Base-by-base conservation (phyloP, 2,797 vertebrate species). In the Enteromius paludinosus region DNA sequence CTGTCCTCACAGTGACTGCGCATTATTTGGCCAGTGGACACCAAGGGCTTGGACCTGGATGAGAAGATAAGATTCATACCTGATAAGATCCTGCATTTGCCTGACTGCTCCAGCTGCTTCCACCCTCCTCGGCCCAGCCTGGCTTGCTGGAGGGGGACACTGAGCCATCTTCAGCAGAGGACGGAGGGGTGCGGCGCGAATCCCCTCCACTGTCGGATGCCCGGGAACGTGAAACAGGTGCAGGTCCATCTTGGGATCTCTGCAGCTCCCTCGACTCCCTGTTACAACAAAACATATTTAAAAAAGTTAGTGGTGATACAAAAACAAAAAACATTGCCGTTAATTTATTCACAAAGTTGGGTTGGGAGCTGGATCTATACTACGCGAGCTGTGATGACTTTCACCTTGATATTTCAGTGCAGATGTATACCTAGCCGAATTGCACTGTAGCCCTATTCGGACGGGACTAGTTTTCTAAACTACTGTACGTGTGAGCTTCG, bases 71-170 rank as follows among this genome's bases (percentile, higher is more conserved):
- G 54, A 49, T 38, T 85, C 68, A 87, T 93, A 98, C 97, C 94
- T 96, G 96, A 88, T 95, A 95, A 79, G 87, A 94, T 88, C 90
- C 87, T 85, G 91, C 89, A 85, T 85, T 92, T 87, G 94, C 93
- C 88, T 96, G 90, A 86, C 91, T 85, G 68, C 89, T 54, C 95
- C 83, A 88, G 91, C 93, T 85, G 87, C 93, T 86, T 88, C 92
- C 86, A 90, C 95, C 89, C 89, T 95, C 96, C 93, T 98, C 97
- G 89, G 93, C 90, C 95, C 96, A 94, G 88, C 93, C 95, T 79
- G 94, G 93, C 94, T 97, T 97, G 87, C 94, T 91, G 89, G 93
- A 94, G 88, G 95, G 92, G 30, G 91, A 91, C 76, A 90, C 90
- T 28, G 93, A 91, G 33, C 88, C 91, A 41, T 96, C 95, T 54